phyloP scores from a whole-genome alignment of 2,113 vertebrate species.

The Oceanites oceanicus region DNA sequence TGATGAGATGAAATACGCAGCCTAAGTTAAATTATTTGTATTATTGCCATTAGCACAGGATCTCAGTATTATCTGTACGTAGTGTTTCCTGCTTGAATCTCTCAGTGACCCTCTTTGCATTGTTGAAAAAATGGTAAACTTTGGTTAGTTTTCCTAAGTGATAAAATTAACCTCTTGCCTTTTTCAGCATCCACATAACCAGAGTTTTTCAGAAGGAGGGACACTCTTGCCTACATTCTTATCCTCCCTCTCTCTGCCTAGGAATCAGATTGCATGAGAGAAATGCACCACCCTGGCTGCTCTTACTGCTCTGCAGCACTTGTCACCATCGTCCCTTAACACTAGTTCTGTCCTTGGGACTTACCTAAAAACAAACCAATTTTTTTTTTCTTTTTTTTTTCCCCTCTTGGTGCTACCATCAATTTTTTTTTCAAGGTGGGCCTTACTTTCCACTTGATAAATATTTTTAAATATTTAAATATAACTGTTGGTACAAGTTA shows the following conservation, averaged over 20 bases:
- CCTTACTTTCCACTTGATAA: not conserved
- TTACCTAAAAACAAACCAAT: not conserved
- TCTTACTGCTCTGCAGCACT: not conserved
- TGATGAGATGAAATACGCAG: not conserved
- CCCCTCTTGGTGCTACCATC: not conserved
- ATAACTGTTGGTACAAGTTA: not conserved
- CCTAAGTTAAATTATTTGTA: not conserved
- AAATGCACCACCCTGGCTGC: accelerated
- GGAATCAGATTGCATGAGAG: not conserved
- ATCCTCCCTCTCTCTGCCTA: not conserved
- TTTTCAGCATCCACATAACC: not conserved
- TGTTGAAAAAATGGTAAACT: not conserved
- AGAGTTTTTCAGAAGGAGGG: accelerated
- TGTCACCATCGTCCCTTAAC: not conserved
- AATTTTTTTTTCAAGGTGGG: not conserved
- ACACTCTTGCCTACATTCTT: not conserved
- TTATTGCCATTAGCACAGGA: not conserved
- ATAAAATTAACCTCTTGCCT: not conserved
- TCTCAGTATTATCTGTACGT: not conserved
- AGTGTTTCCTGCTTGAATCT: not conserved
- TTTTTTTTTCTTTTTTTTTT: not conserved
- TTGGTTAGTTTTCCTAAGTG: not conserved
- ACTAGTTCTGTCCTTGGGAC: not conserved
- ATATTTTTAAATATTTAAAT: not conserved
- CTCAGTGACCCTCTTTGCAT: not conserved